Evolutionary conservation across 2,888 invertebrate genomes (phyloP).

Genomic region (Dolichomitus sp.): DNA sequence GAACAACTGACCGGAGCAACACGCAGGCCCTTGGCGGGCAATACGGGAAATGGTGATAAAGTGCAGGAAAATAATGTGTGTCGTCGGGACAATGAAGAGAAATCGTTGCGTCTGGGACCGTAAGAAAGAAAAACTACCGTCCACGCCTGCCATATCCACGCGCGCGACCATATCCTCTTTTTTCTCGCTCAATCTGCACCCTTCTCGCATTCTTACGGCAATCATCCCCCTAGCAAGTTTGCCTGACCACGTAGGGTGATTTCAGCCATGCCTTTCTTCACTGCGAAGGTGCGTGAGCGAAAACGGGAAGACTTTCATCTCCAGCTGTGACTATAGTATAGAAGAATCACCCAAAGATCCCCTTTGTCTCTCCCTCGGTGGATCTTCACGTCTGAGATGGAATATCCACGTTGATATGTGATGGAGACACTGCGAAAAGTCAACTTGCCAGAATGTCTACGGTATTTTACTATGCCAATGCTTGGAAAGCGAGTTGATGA

Average conservation of each 20-base stretch:
- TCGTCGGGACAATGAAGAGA: conserved; percentile 77
- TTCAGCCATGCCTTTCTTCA: conserved; percentile 8
- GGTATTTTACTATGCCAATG: background rate
- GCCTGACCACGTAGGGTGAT: conserved; percentile 30
- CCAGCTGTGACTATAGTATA: conserved; percentile 7
- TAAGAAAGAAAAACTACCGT: conserved; percentile 72
- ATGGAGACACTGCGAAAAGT: background rate
- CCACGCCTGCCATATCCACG: conserved; percentile 61
- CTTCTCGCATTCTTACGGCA: conserved; percentile 29
- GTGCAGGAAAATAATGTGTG: conserved; percentile 77
- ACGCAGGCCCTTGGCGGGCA: conserved; percentile 40
- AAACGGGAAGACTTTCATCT: conserved; percentile 11
- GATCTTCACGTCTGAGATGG: background rate
- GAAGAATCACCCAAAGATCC: background rate
- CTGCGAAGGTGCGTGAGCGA: conserved; percentile 8
- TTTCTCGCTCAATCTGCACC: conserved; percentile 51
- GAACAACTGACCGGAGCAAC: conserved; percentile 53
- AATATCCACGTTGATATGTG: background rate
- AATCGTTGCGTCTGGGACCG: conserved; percentile 72
- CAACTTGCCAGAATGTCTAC: conserved; percentile 8
- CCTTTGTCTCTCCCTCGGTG: background rate
- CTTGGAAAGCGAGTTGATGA: conserved; percentile 48
- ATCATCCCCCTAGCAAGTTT: conserved; percentile 26
- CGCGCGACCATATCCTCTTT: conserved; percentile 36
- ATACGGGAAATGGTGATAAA: conserved; percentile 78